Percentiles rank a stretch among this genome's conserved stretches.
Evolutionary conservation across 2,797 vertebrate species (phyloP).

Genomic region (Urocyon cinereoargenteus): DNA sequence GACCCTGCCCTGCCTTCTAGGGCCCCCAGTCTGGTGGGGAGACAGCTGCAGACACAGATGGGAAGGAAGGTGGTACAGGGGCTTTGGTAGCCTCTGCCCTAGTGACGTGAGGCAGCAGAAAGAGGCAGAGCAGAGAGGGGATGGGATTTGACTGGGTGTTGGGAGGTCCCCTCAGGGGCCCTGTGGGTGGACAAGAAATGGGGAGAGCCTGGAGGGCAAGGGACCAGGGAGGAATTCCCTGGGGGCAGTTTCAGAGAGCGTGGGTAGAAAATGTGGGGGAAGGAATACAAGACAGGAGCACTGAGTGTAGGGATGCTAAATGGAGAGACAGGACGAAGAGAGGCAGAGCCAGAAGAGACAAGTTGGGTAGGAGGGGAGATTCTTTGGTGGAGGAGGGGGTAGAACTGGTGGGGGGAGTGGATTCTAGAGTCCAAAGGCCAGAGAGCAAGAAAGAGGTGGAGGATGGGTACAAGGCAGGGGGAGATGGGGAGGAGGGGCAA

Average conservation of each 20-base stretch:
- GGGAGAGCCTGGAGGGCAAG: background rate
- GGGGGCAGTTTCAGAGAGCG: background rate
- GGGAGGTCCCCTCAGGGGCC: background rate
- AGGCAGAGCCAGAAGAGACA: background rate
- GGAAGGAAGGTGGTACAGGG: background rate
- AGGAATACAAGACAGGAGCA: background rate
- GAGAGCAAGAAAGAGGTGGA: background rate
- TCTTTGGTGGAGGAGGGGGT: background rate
- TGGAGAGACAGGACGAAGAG: background rate
- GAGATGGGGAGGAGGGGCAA: background rate
- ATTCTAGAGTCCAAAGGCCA: background rate
- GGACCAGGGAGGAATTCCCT: fast-evolving
- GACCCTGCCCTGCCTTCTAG: background rate
- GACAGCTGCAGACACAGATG: background rate
- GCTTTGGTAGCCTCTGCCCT: background rate
- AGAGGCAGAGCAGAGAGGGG: no score
- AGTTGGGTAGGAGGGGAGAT: background rate
- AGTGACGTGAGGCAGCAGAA: background rate
- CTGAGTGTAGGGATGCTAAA: fast-evolving
- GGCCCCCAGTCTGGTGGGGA: background rate
- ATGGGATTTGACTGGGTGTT: fast-evolving
- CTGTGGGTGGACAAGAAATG: background rate
- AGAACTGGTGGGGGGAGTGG: background rate
- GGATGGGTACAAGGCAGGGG: background rate
- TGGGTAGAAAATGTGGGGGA: background rate